These are phyloP conservation scores for Coenonympha glycerion DNA, from an alignment of 2,888 invertebrate genomes.

Conservation along the genomic window DNA sequence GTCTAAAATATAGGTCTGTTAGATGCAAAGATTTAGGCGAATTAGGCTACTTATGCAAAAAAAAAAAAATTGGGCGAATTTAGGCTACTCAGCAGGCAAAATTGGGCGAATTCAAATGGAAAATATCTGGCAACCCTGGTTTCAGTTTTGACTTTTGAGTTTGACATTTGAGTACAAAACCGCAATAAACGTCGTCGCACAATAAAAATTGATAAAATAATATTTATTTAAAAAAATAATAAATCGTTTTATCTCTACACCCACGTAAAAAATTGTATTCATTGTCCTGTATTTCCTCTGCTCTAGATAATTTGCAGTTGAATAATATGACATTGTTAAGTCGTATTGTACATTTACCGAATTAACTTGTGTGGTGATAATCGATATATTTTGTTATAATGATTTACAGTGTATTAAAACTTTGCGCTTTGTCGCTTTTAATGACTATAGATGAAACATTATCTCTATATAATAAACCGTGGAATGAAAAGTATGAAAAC, in stretches of 20 bases:
- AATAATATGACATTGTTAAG: conserved; percentile 18
- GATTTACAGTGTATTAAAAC: conserved; percentile 26
- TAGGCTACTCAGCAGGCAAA: too few species aligned
- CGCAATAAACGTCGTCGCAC: conserved; percentile 8
- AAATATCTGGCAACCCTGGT: too few species aligned
- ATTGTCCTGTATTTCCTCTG: conserved; percentile 39
- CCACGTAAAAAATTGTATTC: conserved; percentile 44
- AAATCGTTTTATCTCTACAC: conserved; percentile 40
- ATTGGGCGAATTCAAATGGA: too few species aligned
- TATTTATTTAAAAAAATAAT: background rate
- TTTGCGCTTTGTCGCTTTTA: conserved; percentile 43
- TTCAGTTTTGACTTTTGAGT: background rate
- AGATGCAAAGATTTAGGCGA: too few species aligned
- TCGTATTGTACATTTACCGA: conserved; percentile 17
- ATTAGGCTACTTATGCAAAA: too few species aligned
- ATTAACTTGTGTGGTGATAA: conserved; percentile 15
- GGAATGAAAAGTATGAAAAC: conserved; percentile 68
- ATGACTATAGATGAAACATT: conserved; percentile 45
- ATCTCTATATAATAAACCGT: conserved; percentile 62
- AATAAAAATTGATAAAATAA: background rate
- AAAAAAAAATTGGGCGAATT: too few species aligned
- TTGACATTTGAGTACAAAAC: background rate
- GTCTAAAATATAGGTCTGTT: too few species aligned
- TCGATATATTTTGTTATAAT: conserved; percentile 22
- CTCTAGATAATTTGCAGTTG: conserved; percentile 19